A percentile compares a stretch with the other conserved stretches of the same genome.
Conservation (phyloP, 2,797 vertebrate species). For the Syngnathus rostellatus region DNA sequence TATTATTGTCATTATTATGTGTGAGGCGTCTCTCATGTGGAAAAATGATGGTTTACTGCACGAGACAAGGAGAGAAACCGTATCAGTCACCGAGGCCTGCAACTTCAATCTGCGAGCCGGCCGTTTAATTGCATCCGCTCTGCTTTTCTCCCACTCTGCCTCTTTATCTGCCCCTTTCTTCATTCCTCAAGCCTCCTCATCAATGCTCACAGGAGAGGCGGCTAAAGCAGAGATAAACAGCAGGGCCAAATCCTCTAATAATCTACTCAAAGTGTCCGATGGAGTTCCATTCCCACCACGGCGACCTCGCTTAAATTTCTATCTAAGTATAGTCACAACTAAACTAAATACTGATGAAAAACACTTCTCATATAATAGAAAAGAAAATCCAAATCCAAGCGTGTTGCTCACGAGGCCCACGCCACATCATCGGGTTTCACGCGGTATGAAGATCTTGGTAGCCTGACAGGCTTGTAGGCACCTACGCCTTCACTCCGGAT, state of each 20-base stretch:
- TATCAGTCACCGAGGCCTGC: constrained; percentile 64
- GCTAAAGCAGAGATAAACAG: constrained; percentile 56
- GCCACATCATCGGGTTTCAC: constrained; percentile 4
- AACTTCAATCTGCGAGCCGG: constrained; percentile 66
- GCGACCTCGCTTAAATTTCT: neutral
- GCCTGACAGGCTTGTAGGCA: constrained; percentile 19
- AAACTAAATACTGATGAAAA: neutral
- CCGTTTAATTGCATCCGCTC: constrained; percentile 74
- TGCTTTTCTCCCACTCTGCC: constrained; percentile 52
- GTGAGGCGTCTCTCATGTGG: neutral
- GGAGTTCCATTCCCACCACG: neutral
- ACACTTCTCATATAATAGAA: neutral
- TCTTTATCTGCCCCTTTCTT: constrained; percentile 59
- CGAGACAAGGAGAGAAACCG: constrained; percentile 36
- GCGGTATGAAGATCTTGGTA: constrained; percentile 15
- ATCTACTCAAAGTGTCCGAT: neutral
- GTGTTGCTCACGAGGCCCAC: constrained; percentile 7
- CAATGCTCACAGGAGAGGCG: constrained; percentile 41
- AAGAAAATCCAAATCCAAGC: neutral
- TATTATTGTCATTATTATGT: neutral
- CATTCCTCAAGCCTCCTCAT: constrained; percentile 48
- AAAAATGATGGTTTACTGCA: neutral
- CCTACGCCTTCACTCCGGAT: constrained; percentile 2
- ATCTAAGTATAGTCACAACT: neutral
- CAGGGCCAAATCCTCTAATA: constrained; percentile 17